phyloP scores from a whole-genome alignment of 2,888 invertebrate species.

The Campoletis raptor region DNA sequence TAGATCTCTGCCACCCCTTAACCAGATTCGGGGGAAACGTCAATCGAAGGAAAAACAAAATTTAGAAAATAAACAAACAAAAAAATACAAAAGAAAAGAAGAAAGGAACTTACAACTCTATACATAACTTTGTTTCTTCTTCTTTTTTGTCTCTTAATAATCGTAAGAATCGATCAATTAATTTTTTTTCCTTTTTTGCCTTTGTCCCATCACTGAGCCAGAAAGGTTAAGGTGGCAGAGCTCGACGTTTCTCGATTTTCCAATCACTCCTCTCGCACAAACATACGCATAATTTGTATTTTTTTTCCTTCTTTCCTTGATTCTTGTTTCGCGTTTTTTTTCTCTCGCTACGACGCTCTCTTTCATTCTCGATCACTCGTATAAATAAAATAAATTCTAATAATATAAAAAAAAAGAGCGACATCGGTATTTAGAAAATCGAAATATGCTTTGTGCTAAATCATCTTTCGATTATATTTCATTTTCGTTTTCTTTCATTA shows the following conservation, averaged over 20 bases:
- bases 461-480: slow-evolving; percentile 40
- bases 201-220: slow-evolving; percentile 63
- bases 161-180: slow-evolving; percentile 64
- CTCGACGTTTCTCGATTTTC: slow-evolving; percentile 70
- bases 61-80: slow-evolving; percentile 34
- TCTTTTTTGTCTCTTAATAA: slow-evolving; percentile 61
- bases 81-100: slow-evolving; percentile 53
- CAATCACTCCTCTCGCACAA: slow-evolving; percentile 64
- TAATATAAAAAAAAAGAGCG: slow-evolving; percentile 73
- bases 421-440: slow-evolving; percentile 72
- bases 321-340: slow-evolving; percentile 22
- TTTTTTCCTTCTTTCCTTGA: slow-evolving; percentile 35
- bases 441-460: slow-evolving; percentile 67
- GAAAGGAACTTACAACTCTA: slow-evolving; percentile 64
- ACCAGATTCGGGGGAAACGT: slow-evolving; percentile 62
- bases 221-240: slow-evolving; percentile 75
- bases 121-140: slow-evolving; percentile 65
- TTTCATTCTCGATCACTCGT: slow-evolving; percentile 66
- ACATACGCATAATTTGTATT: slow-evolving; percentile 60
- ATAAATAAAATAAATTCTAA: slow-evolving; percentile 73
- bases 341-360: slow-evolving; percentile 54
- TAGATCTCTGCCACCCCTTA: slow-evolving; percentile 79
- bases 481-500: slow-evolving; percentile 25
- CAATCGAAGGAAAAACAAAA: slow-evolving; percentile 32
- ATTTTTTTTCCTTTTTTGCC: slow-evolving; percentile 36